These are phyloP conservation scores for Anas platyrhynchos DNA, from an alignment of 2,113 vertebrate genomes.

Conservation along the genomic window DNA sequence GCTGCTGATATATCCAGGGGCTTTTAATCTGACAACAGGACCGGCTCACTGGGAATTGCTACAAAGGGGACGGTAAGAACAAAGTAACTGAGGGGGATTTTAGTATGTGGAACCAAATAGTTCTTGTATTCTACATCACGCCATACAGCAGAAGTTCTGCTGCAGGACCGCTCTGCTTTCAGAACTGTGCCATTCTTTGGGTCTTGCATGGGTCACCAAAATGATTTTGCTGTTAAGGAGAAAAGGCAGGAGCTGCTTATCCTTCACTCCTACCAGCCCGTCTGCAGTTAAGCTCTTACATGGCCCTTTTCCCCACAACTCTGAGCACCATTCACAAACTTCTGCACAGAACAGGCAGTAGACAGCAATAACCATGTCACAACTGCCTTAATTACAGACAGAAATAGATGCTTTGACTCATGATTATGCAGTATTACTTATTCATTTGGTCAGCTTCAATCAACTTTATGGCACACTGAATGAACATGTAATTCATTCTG, in stretches of 20 bases:
- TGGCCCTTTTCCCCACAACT: background rate
- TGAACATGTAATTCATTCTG: background rate
- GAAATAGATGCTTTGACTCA: background rate
- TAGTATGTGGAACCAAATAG: background rate
- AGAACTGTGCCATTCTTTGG: background rate
- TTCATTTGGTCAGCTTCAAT: background rate
- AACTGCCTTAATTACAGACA: background rate
- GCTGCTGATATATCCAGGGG: conserved; percentile 93
- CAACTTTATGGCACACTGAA: background rate
- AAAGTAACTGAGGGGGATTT: background rate
- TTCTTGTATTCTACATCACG: background rate
- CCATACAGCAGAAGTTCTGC: background rate
- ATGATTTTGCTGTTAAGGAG: background rate
- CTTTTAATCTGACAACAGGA: conserved; percentile 97
- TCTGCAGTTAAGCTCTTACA: fast-evolving
- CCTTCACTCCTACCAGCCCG: background rate
- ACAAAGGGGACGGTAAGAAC: conserved; percentile 89
- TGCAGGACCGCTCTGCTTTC: background rate
- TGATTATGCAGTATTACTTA: background rate
- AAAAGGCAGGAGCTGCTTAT: background rate
- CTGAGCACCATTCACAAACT: background rate
- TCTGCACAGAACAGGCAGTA: background rate
- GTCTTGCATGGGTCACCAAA: background rate
- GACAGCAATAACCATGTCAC: background rate
- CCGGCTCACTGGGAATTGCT: conserved; percentile 97